Evolutionary conservation across 2,888 invertebrate species (phyloP), one percentile per base, ranked within the genome.

Genomic region (Cheilosia impressa): DNA sequence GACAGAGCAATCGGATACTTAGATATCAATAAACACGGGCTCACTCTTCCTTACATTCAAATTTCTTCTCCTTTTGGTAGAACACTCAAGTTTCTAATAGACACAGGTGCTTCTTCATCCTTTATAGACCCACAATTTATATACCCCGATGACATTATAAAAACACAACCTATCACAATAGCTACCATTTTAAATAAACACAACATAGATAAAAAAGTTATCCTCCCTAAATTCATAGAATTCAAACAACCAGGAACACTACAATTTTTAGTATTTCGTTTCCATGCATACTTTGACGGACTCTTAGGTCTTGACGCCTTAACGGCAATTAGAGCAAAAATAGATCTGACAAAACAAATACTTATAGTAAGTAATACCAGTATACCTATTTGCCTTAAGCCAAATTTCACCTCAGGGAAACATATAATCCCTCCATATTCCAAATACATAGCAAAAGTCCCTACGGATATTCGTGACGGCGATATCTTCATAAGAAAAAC

Each of bases 21-120:
- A 66, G 79, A 80, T 13, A 43, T 68, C 2, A 73, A 72, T 31
- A 80, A 77, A 22, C 77, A 77, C 17, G 68, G 73, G 2, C 50
- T 34, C 1, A 43, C 50, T 17, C 62, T 79, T n/a, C 76, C 72
- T 5, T 87, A 82, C 43, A 82, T 82, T 4, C 45, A 79, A 15
- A 71, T 87, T 31, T 65, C 75, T 2, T 83, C 83, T 10, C 79
- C 83, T 7, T 83, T 83, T 41, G 83, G 80, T 7, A 22, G 63
- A 22, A 76, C 82, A 22, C 52, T 83, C 3, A 82, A 63, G 57
- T 58, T 72, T 52, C 45, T 73, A 19, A 73, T 72, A 10, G 60
- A 81, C 50, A 73, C 77, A 22, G 81, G 68, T 45, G 66, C 68
- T 10, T 68, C 71, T 50, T 50, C 65, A 15, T 76, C 79, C 1